phyloP scores from a whole-genome alignment of 1,140 invertebrate species.

The Agrypnia vestita region DNA sequence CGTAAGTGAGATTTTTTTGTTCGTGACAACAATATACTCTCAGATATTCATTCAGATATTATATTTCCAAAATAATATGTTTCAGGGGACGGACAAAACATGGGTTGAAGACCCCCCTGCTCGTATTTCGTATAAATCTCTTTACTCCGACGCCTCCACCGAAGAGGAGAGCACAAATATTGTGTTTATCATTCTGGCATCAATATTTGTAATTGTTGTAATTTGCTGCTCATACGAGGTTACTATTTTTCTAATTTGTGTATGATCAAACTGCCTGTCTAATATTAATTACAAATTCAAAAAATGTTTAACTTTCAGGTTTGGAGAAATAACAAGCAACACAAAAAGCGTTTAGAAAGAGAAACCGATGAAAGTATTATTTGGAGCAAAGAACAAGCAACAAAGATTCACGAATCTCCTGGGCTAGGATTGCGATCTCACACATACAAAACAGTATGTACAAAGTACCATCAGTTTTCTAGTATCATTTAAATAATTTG shows the following conservation, averaged over 20 bases:
- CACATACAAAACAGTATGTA: conserved; percentile 66
- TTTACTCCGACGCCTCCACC: conserved; percentile 79
- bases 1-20: conserved; percentile 53
- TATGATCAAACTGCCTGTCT: too few species aligned
- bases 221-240: conserved; percentile 78
- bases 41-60: conserved; percentile 7
- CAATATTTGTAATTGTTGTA: conserved; percentile 79
- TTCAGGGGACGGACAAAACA: conserved; percentile 80
- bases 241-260: conserved; percentile 21
- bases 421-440: conserved; percentile 64
- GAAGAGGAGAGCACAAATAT: conserved; percentile 86
- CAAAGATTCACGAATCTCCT: conserved; percentile 75
- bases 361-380: conserved; percentile 81
- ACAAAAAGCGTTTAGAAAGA: conserved; percentile 78
- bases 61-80: conserved; percentile 48
- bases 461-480: background rate
- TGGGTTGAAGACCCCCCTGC: conserved; percentile 88
- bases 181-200: conserved; percentile 81
- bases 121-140: conserved; percentile 81
- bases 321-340: conserved; percentile 78
- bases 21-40: background rate
- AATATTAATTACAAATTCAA: conserved; percentile 5
- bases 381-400: conserved; percentile 78
- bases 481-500: background rate
- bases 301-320: conserved; percentile 63